These are phyloP conservation scores for Sicus ferrugineus DNA, from an alignment of 2,888 invertebrate genomes.

Conservation along the genomic window DNA sequence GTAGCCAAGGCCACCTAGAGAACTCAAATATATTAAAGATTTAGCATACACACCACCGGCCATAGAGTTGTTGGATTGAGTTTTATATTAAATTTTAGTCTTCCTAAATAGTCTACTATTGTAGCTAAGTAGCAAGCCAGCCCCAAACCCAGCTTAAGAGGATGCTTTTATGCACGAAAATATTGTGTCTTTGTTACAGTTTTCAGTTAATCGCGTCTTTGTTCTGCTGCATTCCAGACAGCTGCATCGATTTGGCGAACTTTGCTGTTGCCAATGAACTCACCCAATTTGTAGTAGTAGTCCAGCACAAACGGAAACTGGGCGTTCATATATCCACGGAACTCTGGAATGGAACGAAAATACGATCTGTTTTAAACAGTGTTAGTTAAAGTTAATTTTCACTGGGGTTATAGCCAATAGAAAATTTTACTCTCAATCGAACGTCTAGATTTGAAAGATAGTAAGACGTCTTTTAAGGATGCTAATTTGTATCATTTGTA, in stretches of 20 bases:
- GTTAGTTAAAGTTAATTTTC: too few relatives aligned
- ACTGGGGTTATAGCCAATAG: too few relatives aligned
- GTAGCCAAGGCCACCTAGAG: slow-evolving; percentile 71
- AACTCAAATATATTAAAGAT: slow-evolving; percentile 70
- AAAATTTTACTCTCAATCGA: too few relatives aligned
- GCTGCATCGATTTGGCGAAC: slow-evolving; percentile 68
- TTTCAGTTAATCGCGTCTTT: slow-evolving; percentile 49
- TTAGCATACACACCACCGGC: slow-evolving; percentile 60
- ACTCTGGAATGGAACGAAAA: slow-evolving; percentile 71
- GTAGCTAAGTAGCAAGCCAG: too few relatives aligned
- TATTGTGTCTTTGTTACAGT: too few relatives aligned
- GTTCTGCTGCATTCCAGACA: slow-evolving; percentile 65
- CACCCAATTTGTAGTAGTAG: slow-evolving; percentile 75
- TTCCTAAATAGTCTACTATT: too few relatives aligned
- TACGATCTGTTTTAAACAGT: too few relatives aligned
- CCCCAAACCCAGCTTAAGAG: too few relatives aligned
- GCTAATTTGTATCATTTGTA: too few relatives aligned
- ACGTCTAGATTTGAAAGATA: too few relatives aligned
- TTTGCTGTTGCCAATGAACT: slow-evolving; percentile 67
- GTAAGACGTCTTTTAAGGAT: too few relatives aligned
- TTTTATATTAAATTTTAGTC: slow-evolving; percentile 13
- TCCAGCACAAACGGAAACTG: slow-evolving; percentile 74
- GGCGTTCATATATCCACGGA: slow-evolving; percentile 73
- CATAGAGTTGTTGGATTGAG: slow-evolving; percentile 49
- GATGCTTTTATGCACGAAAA: too few relatives aligned